Conservation (phyloP, 1,140 invertebrate species). For the Anastrepha obliqua region DNA sequence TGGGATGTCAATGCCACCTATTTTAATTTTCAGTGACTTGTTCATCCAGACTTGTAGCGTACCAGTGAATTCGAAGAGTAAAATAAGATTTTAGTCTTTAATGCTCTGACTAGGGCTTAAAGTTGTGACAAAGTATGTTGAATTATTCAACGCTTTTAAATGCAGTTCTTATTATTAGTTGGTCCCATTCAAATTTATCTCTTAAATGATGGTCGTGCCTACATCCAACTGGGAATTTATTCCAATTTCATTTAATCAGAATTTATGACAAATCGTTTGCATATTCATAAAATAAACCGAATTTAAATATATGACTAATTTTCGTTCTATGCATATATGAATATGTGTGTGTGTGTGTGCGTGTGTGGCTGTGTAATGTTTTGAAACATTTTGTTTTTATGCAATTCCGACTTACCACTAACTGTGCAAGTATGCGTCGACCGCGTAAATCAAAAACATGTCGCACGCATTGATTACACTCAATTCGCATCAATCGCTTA, state of each 20-base stretch:
- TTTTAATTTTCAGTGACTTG: no score
- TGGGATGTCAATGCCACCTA: no score
- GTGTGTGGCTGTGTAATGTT: not conserved
- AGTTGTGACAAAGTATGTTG: no score
- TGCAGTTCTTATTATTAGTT: not conserved
- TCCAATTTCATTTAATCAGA: conserved; percentile 38
- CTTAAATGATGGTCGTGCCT: not conserved
- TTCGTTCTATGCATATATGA: not conserved
- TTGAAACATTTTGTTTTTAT: not conserved
- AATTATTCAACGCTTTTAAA: no score
- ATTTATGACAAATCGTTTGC: conserved; percentile 43
- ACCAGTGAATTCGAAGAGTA: no score
- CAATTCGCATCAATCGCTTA: conserved; percentile 52
- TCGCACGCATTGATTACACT: conserved; percentile 31
- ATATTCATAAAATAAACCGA: conserved; percentile 34
- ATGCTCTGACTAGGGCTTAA: no score
- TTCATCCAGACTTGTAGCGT: no score
- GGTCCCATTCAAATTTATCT: not conserved
- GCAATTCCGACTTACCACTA: not conserved
- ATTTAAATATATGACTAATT: not conserved
- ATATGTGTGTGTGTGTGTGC: not conserved
- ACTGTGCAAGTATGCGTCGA: not conserved
- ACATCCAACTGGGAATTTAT: not conserved
- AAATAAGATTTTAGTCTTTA: no score
- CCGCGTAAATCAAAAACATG: conserved; percentile 45